Evolutionary conservation across 1,140 invertebrate species (phyloP).

Genomic region (Orussus abietinus): DNA sequence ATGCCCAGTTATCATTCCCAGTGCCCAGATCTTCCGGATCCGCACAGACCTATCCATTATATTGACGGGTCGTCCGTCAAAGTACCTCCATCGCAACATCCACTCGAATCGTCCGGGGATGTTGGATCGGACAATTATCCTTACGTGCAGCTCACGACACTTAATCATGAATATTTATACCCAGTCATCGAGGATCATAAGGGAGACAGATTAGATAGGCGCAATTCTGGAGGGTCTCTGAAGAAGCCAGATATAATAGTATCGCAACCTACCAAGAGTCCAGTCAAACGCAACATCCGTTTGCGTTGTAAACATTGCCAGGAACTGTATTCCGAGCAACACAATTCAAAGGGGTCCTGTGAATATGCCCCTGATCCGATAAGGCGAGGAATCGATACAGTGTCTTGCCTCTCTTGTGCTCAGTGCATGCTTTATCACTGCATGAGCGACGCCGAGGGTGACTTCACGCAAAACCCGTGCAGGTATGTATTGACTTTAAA

Average conservation of each 20-base stretch:
- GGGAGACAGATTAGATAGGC: slow-evolving; percentile 45
- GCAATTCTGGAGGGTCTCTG: slow-evolving; percentile 58
- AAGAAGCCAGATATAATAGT: slow-evolving; percentile 61
- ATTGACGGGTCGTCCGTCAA: slow-evolving; percentile 33
- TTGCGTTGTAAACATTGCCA: slow-evolving; percentile 62
- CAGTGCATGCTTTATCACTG: slow-evolving; percentile 91
- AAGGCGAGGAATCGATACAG: slow-evolving; percentile 72
- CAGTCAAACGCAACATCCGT: slow-evolving; percentile 37
- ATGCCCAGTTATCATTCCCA: slow-evolving; percentile 40
- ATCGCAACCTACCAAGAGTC: slow-evolving; percentile 43
- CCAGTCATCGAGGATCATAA: slow-evolving; percentile 67
- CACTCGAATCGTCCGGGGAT: slow-evolving; percentile 34
- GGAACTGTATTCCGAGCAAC: slow-evolving; percentile 71
- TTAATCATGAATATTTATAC: slow-evolving; percentile 79
- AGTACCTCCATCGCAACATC: slow-evolving; percentile 34
- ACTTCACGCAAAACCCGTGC: slow-evolving; percentile 77
- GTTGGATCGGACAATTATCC: slow-evolving; percentile 65
- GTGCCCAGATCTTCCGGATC: slow-evolving; percentile 37
- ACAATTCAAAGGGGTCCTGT: slow-evolving; percentile 79
- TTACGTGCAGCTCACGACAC: slow-evolving; percentile 80
- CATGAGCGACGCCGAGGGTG: slow-evolving; percentile 81
- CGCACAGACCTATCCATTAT: slow-evolving; percentile 42
- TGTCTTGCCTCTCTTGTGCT: slow-evolving; percentile 81
- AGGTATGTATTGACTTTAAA: slow-evolving; percentile 35
- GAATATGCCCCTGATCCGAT: slow-evolving; percentile 85